Percentiles rank a stretch among this genome's conserved stretches.
These are phyloP conservation scores for Scelioninae gen. 1 DNA, from an alignment of 2,888 invertebrate genomes.

Conservation along the genomic window DNA sequence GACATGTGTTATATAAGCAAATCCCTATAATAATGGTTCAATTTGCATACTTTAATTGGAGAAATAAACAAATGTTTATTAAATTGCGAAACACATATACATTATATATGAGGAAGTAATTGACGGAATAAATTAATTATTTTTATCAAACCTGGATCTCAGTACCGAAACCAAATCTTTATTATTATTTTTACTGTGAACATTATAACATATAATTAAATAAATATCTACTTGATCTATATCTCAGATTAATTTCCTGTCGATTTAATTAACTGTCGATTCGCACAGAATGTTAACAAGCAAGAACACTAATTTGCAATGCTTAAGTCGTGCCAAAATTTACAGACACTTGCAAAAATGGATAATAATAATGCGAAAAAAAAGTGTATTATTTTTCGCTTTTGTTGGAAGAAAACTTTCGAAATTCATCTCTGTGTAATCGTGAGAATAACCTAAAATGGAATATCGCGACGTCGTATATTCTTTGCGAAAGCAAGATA, in stretches of 20 bases:
- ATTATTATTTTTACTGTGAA: too few relatives aligned
- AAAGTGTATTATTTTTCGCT: conserved; percentile 39
- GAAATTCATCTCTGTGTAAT: conserved; percentile 50
- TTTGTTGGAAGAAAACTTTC: conserved; percentile 45
- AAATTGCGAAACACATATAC: neutral
- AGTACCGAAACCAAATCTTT: too few relatives aligned
- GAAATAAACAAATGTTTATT: conserved; percentile 12
- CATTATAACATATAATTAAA: too few relatives aligned
- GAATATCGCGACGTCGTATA: conserved; percentile 42
- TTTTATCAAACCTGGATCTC: too few relatives aligned
- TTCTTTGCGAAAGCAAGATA: conserved; percentile 54
- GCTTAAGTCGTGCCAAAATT: conserved; percentile 1
- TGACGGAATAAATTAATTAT: neutral
- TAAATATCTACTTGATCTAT: too few relatives aligned
- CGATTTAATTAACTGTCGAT: too few relatives aligned
- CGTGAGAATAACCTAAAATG: conserved; percentile 57
- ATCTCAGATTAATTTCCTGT: too few relatives aligned
- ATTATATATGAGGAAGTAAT: conserved; percentile 12
- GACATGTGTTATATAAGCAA: neutral
- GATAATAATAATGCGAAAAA: neutral
- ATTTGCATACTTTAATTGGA: conserved; percentile 44
- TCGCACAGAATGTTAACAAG: too few relatives aligned
- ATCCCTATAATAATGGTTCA: neutral
- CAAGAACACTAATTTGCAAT: too few relatives aligned
- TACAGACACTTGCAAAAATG: neutral